phyloP scores from a whole-genome alignment of 2,888 invertebrate species.

The Drosophila eohydei region DNA sequence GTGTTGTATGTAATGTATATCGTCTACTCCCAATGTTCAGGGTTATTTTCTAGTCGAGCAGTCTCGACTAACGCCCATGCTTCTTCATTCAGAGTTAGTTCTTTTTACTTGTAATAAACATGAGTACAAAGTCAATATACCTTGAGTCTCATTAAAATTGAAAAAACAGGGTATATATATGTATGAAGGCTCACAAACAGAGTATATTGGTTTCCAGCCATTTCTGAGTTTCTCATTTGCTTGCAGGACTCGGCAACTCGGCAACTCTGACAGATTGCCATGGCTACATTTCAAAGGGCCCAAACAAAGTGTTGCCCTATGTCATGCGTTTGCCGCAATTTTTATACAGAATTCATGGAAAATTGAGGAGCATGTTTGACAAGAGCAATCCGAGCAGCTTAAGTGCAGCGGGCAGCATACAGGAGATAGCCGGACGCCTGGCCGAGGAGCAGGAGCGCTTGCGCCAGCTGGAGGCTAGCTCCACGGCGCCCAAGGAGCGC shows the following conservation, averaged over 20 bases:
- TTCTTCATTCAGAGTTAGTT: no score
- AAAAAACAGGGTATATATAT: no score
- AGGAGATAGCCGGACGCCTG: constrained; percentile 86
- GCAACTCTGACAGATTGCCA: constrained; percentile 40
- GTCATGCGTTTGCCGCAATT: constrained; percentile 69
- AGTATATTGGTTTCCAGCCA: not conserved
- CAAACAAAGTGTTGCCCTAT: constrained; percentile 28
- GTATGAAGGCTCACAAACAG: not conserved
- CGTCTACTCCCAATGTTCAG: no score
- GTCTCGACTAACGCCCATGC: no score
- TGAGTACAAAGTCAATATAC: not conserved
- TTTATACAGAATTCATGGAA: constrained; percentile 49
- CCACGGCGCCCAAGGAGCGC: constrained; percentile 85
- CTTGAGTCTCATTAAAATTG: not conserved
- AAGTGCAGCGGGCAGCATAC: constrained; percentile 84
- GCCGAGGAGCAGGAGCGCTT: constrained; percentile 84
- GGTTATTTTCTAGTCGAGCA: no score
- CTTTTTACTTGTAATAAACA: no score
- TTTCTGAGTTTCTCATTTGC: no score
- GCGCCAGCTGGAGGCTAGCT: constrained; percentile 73
- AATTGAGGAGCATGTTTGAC: constrained; percentile 68
- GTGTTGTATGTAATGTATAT: no score
- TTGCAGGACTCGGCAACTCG: not conserved
- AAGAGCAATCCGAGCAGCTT: constrained; percentile 39
- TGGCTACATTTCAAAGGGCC: constrained; percentile 35